Evolutionary conservation across 2,888 invertebrate species (phyloP), one percentile per base, ranked within the genome.

Genomic region (Amphipyra berbera): DNA sequence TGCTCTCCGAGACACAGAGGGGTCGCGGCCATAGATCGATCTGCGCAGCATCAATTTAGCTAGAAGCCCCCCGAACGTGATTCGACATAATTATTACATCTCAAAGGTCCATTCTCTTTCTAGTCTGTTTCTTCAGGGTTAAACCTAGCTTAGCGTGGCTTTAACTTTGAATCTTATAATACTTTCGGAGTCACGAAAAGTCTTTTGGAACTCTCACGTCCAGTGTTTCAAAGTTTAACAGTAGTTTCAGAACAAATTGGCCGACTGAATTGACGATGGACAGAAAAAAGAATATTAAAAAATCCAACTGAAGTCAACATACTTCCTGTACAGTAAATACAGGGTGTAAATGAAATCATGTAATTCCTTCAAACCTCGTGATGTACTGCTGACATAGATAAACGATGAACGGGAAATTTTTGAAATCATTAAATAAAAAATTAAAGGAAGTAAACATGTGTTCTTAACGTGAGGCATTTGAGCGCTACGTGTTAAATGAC

Each of bases 181-280:
- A 55, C 61, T 69, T 68, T 60, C 14, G 9, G 13, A 68, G 49
- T 60, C 62, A 55, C 69, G 53, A 41, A 38, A 14, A 42, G 14
- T n/a, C n/a, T n/a, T 50, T 46, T 55, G 30, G 13, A 48, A 55
- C 38, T 14, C 52, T 53, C 47, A 41, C 74, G 42, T 68, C 38
- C 42, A 46, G 53, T 14, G 8, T 54, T 73, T 50, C 7, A 47
- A 73, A 73, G 33, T 53, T 73, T 53, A 68, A 49, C 37, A 68
- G 13, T n/a, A 58, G 59, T 35, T 35, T 35, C 35, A 15, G 15
- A 15, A 14, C 15, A 14, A 7, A 13, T n/a, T n/a, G n/a, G n/a
- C n/a, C n/a, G n/a, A n/a, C n/a, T n/a, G n/a, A n/a, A n/a, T n/a
- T n/a, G n/a, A n/a, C n/a, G n/a, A n/a, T n/a, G n/a, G n/a, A n/a